Evolutionary conservation across 1,140 invertebrate genomes (phyloP).

Genomic region (Drosophila aff.): DNA sequence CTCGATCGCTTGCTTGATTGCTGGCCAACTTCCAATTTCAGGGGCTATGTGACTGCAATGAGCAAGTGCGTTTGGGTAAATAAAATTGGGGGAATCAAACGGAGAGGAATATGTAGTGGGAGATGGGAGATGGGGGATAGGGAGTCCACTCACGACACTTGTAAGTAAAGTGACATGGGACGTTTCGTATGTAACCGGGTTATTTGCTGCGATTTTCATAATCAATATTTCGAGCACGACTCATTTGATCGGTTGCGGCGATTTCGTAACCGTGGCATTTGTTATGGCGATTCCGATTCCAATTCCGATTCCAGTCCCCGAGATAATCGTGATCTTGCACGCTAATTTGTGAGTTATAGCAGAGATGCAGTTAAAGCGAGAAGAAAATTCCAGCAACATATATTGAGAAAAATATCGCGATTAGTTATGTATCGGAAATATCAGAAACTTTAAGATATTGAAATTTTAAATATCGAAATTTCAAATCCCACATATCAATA

Average conservation of each 20-base stretch:
- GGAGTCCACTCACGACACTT: constrained; percentile 1
- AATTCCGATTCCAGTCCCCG: constrained; percentile 7
- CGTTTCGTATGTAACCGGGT: constrained; percentile 55
- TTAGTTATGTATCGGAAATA: not conserved
- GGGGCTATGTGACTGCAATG: constrained; percentile 56
- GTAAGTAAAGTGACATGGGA: constrained; percentile 24
- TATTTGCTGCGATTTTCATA: constrained; percentile 58
- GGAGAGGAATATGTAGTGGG: not conserved
- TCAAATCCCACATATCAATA: not conserved
- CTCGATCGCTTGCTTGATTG: not conserved
- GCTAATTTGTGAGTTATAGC: constrained; percentile 5
- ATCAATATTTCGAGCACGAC: constrained; percentile 64
- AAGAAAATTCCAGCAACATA: too few relatives aligned
- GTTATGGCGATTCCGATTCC: constrained; percentile 47
- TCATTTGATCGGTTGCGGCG: constrained; percentile 1
- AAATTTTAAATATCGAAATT: too few relatives aligned
- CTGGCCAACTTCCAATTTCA: constrained; percentile 22
- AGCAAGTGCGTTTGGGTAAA: constrained; percentile 25
- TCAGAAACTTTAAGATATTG: not conserved
- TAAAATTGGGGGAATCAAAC: not conserved
- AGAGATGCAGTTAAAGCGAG: not conserved
- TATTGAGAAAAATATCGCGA: not conserved
- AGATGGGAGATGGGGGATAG: not conserved
- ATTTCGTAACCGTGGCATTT: constrained; percentile 66
- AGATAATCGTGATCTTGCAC: constrained; percentile 27